Evolutionary conservation across 1,140 invertebrate genomes (phyloP).

Genomic region (Sminthurides bifidus): DNA sequence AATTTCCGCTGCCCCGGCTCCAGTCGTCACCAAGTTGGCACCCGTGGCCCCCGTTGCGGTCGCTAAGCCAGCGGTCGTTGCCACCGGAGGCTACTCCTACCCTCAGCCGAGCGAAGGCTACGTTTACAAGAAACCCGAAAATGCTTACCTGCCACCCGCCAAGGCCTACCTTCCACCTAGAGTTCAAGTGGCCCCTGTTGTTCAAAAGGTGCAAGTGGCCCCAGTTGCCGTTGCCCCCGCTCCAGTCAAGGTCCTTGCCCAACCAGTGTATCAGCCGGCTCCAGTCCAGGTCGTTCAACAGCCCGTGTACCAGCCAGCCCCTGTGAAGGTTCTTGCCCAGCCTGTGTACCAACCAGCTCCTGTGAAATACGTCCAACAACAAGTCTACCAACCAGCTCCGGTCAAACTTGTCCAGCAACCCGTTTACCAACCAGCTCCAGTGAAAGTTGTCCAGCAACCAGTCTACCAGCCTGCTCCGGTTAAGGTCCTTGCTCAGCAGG

Average conservation of each 20-base stretch:
- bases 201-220: neutral
- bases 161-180: neutral
- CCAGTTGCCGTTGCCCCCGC: conserved; percentile 3
- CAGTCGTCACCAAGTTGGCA: neutral
- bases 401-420: neutral
- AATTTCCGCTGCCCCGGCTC: neutral
- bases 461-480: conserved; percentile 1
- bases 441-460: neutral
- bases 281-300: neutral
- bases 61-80: neutral
- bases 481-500: neutral
- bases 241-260: conserved; percentile 4
- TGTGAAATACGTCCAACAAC: conserved; percentile 14
- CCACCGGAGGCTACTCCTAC: neutral
- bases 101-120: neutral
- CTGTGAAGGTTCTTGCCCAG: conserved; percentile 11
- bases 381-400: conserved; percentile 12
- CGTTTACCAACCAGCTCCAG: neutral
- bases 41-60: conserved; percentile 1
- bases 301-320: neutral
- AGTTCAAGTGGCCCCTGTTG: neutral
- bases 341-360: conserved; percentile 19
- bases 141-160: neutral
- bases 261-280: too few species aligned
- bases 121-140: neutral